Percentiles rank a stretch among this genome's conserved stretches.
phyloP scores from a whole-genome alignment of 1,140 invertebrate genomes.

The Heterodera carotae region DNA sequence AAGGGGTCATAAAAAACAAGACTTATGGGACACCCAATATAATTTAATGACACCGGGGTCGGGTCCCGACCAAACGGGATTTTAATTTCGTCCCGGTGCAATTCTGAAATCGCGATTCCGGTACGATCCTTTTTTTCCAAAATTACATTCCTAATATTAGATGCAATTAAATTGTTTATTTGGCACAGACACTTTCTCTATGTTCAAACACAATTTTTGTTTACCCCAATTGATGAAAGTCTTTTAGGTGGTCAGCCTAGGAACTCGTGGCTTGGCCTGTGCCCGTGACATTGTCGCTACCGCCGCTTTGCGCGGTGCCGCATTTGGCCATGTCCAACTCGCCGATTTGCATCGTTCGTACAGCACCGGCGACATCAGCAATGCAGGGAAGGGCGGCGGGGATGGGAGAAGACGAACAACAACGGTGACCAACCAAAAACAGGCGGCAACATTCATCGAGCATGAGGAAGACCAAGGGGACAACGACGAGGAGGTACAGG shows the following conservation, averaged over 20 bases:
- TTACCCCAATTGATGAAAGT: no score
- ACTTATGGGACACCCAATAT: no score
- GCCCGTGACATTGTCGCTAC: slow-evolving; percentile 51
- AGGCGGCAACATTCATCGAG: slow-evolving; percentile 17
- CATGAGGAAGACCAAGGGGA: slow-evolving; percentile 26
- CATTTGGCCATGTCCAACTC: slow-evolving; percentile 39
- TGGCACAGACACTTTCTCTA: no score
- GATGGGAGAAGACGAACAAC: slow-evolving; percentile 22
- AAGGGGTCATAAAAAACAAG: no score
- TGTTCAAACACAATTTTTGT: no score
- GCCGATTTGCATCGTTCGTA: slow-evolving; percentile 42
- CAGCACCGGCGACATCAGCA: slow-evolving; percentile 36
- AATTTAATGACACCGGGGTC: no score
- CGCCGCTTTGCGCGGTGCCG: slow-evolving; percentile 39
- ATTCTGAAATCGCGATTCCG: no score
- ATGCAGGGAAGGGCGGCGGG: slow-evolving; percentile 10
- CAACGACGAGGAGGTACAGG: slow-evolving; percentile 19
- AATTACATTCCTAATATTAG: no score
- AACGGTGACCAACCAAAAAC: not conserved
- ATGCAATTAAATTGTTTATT: no score
- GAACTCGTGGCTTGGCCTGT: slow-evolving; percentile 40
- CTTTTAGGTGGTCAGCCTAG: slow-evolving; percentile 49
- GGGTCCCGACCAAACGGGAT: no score
- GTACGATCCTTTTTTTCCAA: no score
- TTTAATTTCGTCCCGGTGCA: no score